Conservation (phyloP, 2,888 invertebrate species). For the Nomada hirtipes region DNA sequence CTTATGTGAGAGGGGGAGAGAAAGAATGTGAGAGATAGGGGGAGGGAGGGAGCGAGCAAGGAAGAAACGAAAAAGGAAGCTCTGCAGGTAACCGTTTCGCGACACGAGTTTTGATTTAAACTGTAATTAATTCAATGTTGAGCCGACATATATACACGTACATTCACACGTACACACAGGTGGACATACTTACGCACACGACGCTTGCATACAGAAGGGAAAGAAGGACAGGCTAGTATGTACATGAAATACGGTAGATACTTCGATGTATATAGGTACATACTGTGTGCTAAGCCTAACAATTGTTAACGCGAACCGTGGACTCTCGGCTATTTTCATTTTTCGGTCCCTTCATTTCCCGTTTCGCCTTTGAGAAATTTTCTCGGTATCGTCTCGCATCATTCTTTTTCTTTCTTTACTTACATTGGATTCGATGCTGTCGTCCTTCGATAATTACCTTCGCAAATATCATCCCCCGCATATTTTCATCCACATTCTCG, state of each 20-base stretch:
- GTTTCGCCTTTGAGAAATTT: not conserved
- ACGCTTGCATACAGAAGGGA: constrained; percentile 14
- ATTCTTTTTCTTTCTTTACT: not conserved
- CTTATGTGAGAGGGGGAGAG: constrained; percentile 60
- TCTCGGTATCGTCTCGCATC: not conserved
- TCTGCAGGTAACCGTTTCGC: constrained; percentile 46
- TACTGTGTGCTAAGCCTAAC: constrained; percentile 72
- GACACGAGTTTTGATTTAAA: constrained; percentile 63
- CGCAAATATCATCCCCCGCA: not conserved
- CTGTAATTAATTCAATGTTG: constrained; percentile 67
- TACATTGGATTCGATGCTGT: not conserved
- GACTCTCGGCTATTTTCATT: constrained; percentile 36
- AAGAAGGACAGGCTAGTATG: constrained; percentile 22
- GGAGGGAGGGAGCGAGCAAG: not conserved
- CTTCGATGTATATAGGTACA: constrained; percentile 66
- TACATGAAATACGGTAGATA: constrained; percentile 63
- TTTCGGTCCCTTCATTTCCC: constrained; percentile 2
- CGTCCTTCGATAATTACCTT: not conserved
- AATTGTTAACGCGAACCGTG: constrained; percentile 60
- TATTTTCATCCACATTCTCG: not conserved
- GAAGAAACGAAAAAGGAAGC: not conserved
- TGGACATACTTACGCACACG: not conserved
- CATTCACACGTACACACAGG: constrained; percentile 4
- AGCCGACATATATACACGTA: constrained; percentile 37
- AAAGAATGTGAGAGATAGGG: not conserved